A percentile compares a stretch with the other conserved stretches of the same genome.
Evolutionary conservation across 2,113 vertebrate genomes (phyloP).

Genomic region (Neopipo cinnamomea): DNA sequence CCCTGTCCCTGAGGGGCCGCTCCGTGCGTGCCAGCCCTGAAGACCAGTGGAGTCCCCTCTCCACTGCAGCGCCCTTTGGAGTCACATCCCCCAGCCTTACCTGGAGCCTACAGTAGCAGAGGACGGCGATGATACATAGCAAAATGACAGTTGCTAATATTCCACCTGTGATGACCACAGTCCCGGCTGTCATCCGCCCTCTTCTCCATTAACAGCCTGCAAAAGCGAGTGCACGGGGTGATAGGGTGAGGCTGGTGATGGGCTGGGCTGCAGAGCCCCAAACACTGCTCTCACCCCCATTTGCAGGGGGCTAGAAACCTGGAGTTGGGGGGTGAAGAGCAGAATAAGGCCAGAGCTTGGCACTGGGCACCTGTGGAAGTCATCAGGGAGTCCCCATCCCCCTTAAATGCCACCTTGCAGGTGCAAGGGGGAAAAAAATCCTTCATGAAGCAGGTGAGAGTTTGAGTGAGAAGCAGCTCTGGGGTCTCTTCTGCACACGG

Average conservation of each 20-base stretch:
- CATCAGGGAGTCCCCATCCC: background rate
- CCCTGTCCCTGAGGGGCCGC: background rate
- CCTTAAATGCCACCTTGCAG: background rate
- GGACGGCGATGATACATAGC: conserved; percentile 95
- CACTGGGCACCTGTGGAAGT: background rate
- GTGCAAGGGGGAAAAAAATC: background rate
- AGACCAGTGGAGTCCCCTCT: background rate
- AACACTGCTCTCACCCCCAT: background rate
- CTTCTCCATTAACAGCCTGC: conserved; percentile 92
- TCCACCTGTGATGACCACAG: conserved; percentile 99
- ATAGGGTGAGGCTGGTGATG: rapidly evolving
- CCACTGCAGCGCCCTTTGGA: rapidly evolving
- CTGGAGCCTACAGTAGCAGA: conserved; percentile 99
- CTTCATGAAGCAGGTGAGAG: background rate
- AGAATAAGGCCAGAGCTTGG: background rate
- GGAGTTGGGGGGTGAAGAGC: background rate
- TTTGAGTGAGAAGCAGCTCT: background rate
- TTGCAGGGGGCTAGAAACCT: background rate
- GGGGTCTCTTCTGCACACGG: background rate
- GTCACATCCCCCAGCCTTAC: conserved; percentile 50
- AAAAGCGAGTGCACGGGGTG: background rate
- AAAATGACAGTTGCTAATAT: conserved; percentile 98
- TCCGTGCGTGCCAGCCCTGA: background rate
- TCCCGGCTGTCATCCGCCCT: conserved; percentile 99
- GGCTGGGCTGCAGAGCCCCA: background rate